Conservation (phyloP, 2,888 invertebrate genomes). For the Tetragonula carbonaria region DNA sequence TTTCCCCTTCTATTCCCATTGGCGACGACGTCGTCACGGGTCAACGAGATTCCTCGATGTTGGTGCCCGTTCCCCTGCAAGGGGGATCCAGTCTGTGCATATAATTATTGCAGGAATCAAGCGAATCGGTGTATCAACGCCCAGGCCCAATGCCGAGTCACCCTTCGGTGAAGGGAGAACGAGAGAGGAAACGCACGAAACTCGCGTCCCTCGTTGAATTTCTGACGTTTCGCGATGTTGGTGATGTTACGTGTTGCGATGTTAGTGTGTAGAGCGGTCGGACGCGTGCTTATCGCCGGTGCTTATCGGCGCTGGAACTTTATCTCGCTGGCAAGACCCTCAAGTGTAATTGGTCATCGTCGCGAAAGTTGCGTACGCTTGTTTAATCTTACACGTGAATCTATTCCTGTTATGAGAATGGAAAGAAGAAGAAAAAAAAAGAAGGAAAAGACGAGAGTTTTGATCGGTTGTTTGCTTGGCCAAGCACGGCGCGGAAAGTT, state of each 20-base stretch:
- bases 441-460: background rate
- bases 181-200: background rate
- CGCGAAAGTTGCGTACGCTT: conserved; percentile 3
- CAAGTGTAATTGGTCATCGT: conserved; percentile 3
- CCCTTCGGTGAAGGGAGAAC: conserved; percentile 9
- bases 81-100: conserved; percentile 48
- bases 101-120: conserved; percentile 57
- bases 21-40: conserved; percentile 45
- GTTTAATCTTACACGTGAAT: conserved; percentile 12
- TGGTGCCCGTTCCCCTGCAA: conserved; percentile 29
- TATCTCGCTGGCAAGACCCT: background rate
- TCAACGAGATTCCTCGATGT: conserved; percentile 64
- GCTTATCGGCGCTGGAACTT: conserved; percentile 11
- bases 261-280: background rate
- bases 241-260: background rate
- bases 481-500: background rate
- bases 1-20: conserved; percentile 57
- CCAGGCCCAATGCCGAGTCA: no score
- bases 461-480: conserved; percentile 3
- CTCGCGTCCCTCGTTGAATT: background rate
- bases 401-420: background rate
- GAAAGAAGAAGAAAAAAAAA: background rate
- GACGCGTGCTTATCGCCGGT: background rate
- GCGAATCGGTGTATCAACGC: background rate
- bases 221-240: background rate